These are phyloP conservation scores for Patella depressa DNA, from an alignment of 2,888 invertebrate species.

Conservation along the genomic window DNA sequence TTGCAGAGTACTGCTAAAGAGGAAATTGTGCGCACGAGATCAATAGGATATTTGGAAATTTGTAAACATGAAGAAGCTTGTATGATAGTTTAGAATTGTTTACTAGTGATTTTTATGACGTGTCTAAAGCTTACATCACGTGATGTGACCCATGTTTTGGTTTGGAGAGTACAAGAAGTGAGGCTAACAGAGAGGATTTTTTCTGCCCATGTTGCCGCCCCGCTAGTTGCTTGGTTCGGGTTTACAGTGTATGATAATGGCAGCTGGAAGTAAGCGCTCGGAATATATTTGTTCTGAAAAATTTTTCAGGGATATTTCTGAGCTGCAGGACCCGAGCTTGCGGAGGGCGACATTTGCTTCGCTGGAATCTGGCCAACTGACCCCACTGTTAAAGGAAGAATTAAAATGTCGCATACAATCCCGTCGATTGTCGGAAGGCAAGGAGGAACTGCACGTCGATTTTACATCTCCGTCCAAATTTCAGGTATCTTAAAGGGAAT, in stretches of 20 bases:
- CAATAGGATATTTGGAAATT: conserved; percentile 5
- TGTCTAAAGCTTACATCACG: conserved; percentile 2
- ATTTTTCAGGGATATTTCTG: conserved; percentile 28
- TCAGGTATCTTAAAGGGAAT: conserved; percentile 29
- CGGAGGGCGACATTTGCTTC: conserved; percentile 38
- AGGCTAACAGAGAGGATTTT: background rate
- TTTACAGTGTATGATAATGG: conserved; percentile 8
- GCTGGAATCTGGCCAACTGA: conserved; percentile 40
- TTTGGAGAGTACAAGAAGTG: background rate
- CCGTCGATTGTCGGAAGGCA: conserved; percentile 42
- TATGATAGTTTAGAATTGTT: conserved; percentile 5
- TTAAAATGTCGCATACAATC: conserved; percentile 46
- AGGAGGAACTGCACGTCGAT: conserved; percentile 44
- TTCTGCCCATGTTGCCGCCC: conserved; percentile 2
- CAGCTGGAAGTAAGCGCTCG: conserved; percentile 10
- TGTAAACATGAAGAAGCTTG: conserved; percentile 2
- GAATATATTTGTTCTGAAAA: conserved; percentile 22
- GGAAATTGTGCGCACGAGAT: background rate
- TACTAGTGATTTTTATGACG: conserved; percentile 12
- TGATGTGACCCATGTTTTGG: conserved; percentile 10
- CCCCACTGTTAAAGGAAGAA: conserved; percentile 50
- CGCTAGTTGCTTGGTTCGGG: conserved; percentile 4
- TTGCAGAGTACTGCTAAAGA: background rate
- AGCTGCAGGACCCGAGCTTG: conserved; percentile 28
- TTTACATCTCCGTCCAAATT: conserved; percentile 37